Percentiles rank a stretch among this genome's conserved stretches.
phyloP scores from a whole-genome alignment of 2,113 vertebrate species.

The Pangasianodon gigas region DNA sequence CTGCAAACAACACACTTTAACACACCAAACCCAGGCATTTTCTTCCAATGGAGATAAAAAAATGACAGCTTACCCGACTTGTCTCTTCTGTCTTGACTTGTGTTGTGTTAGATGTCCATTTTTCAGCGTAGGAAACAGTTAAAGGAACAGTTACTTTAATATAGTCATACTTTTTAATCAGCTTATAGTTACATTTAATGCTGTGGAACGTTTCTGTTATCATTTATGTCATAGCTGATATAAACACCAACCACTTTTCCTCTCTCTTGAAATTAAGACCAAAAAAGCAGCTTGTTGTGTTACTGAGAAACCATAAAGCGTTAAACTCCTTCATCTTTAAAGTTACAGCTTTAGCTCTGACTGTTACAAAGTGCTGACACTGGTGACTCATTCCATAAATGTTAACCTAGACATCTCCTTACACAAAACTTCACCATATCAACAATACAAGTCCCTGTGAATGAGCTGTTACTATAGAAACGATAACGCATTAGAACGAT shows the following conservation, averaged over 20 bases:
- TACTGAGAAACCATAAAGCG: too few species aligned
- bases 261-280: too few species aligned
- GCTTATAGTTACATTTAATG: too few species aligned
- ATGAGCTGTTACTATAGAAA: neutral
- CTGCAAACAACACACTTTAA: neutral
- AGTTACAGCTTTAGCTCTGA: neutral
- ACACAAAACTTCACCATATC: too few species aligned
- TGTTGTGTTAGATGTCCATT: neutral
- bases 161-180: too few species aligned
- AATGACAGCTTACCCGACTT: neutral
- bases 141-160: too few species aligned
- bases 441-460: neutral
- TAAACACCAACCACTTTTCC: too few species aligned
- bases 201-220: too few species aligned
- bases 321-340: too few species aligned
- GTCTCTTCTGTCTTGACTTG: neutral
- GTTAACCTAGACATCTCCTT: neutral
- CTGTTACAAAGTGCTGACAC: neutral
- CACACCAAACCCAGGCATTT: neutral
- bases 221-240: too few species aligned
- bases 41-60: neutral
- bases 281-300: too few species aligned
- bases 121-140: neutral
- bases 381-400: neutral
- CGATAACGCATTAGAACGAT: neutral